These are phyloP conservation scores for Tetranychus cinnabarinus DNA, from an alignment of 1,140 invertebrate species.

Conservation along the genomic window DNA sequence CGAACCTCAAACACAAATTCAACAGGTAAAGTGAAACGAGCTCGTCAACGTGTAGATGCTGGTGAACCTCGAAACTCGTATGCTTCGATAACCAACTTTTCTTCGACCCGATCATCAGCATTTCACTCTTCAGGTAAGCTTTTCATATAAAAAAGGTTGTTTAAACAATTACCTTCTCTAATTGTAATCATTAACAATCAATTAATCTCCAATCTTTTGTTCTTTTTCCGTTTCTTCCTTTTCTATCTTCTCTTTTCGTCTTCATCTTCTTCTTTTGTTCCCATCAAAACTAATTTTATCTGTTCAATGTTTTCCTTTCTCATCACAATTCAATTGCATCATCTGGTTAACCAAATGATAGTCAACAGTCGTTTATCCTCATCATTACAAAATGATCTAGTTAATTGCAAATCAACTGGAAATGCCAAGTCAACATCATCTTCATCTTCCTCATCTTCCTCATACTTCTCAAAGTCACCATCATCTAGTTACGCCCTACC, in stretches of 20 bases:
- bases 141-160: background rate
- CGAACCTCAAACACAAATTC: no score
- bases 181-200: background rate
- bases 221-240: background rate
- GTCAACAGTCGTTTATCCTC: no score
- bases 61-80: constrained; percentile 76
- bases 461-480: background rate
- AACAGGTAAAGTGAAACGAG: constrained; percentile 47
- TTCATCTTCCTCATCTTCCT: no score
- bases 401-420: background rate
- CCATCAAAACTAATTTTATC: no score
- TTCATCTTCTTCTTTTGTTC: no score
- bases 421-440: background rate
- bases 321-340: no score
- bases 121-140: background rate
- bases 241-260: background rate
- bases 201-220: background rate
- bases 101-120: constrained; percentile 17
- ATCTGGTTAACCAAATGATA: no score
- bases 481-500: constrained; percentile 1
- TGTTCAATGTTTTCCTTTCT: no score
- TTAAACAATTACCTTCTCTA: no score
- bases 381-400: no score
- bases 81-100: constrained; percentile 60
- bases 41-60: constrained; percentile 77